Percentiles rank a stretch among this genome's conserved stretches.
Conservation (phyloP, 2,113 vertebrate genomes). For the Dipodomys spectabilis region DNA sequence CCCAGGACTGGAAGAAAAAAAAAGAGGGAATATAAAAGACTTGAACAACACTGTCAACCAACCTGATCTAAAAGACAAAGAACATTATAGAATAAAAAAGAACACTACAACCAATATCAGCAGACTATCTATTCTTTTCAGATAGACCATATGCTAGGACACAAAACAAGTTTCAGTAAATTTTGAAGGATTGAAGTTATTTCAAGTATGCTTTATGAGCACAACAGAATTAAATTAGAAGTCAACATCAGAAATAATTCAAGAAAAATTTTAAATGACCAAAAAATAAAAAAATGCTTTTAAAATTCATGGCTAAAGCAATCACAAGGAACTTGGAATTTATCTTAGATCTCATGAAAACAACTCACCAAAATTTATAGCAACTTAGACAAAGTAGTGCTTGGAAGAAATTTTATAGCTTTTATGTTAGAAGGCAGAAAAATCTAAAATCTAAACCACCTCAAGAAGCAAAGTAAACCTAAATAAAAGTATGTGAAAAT, state of each 20-base stretch:
- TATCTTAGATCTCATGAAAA: not conserved
- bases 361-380: not conserved
- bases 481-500: not conserved
- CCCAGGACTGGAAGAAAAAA: no score
- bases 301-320: not conserved
- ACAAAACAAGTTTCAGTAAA: conserved; percentile 43
- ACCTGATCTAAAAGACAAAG: not conserved
- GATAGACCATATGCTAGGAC: not conserved
- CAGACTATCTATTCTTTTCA: not conserved
- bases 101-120: not conserved
- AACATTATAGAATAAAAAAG: not conserved
- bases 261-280: conserved; percentile 1
- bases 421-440: conserved; percentile 12
- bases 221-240: conserved; percentile 22
- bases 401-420: not conserved
- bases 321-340: conserved; percentile 40
- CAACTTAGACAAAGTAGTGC: not conserved
- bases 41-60: not conserved
- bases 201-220: not conserved
- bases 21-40: not conserved
- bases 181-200: not conserved
- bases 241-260: conserved; percentile 5
- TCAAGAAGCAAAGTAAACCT: not conserved
- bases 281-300: not conserved
- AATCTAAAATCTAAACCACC: not conserved